Evolutionary conservation across 2,888 invertebrate genomes (phyloP), one percentile per base, ranked within the genome.

Genomic region (Cristatella mucedo): DNA sequence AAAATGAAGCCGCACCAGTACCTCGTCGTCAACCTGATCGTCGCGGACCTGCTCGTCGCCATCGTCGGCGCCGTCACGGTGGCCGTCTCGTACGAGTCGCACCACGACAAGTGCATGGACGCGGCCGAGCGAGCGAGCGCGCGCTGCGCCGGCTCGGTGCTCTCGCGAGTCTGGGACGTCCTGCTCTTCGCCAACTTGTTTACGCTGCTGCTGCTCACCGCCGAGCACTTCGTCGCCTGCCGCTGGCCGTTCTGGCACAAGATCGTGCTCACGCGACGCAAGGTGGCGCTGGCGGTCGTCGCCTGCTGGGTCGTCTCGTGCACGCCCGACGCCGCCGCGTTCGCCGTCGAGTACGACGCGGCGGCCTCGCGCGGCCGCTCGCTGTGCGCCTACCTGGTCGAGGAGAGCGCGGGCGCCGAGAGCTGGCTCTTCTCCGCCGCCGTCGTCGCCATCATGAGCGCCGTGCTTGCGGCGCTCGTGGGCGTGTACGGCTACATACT

Each of bases 1-100:
- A 36, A 36, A 13, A 13, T 9, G 18, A 36, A 36, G 22, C 36
- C 36, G 4, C 36, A 36, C 19, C 36, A 26, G 5, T 36, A 36
- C 13, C 36, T 36, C 22, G 26, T 36, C 6, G 36, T 4, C n/a
- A 36, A 36, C 24, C 36, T 36, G 15, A 20, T 36, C 22, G 4
- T 36, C 7, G 26, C 36, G 15, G 36, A 36, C 24, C 36, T 36
- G 6, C 24, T 36, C 3, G 36, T 36, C 4, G 21, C 36, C 19
- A 6, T 36, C 15, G 5, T n/a, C n/a, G 24, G 21, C 24, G n/a
- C 36, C 4, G 6, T 36, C n/a, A 7, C 11, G 15, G n/a, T 36
- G n/a, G 13, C 13, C 9, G 36, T 36, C 9, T 15, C n/a, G n/a
- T n/a, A n/a, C n/a, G n/a, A n/a, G n/a, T n/a, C n/a, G n/a, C n/a